Evolutionary conservation across 2,888 invertebrate genomes (phyloP).

Genomic region (Cetonia aurata): DNA sequence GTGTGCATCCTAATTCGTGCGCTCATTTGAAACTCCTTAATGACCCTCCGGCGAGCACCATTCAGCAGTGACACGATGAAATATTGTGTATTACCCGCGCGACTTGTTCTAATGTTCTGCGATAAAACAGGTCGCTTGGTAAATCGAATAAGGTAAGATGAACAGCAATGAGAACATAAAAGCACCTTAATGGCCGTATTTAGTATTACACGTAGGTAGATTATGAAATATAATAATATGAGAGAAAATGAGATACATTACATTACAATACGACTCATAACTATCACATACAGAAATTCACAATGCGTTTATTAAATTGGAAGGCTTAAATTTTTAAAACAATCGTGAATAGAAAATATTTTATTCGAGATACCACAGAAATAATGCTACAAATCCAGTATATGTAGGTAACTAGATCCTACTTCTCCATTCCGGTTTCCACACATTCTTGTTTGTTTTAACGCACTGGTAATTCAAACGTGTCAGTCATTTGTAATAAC

Average conservation of each 20-base stretch:
- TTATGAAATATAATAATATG: no score
- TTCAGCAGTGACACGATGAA: slow-evolving; percentile 44
- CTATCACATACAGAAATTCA: no score
- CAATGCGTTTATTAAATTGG: no score
- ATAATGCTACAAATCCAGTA: no score
- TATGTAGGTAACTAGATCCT: background rate
- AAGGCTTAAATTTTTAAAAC: no score
- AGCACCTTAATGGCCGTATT: slow-evolving; percentile 22
- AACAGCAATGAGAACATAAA: slow-evolving; percentile 16
- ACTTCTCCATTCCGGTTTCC: background rate
- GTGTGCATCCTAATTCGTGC: slow-evolving; percentile 52
- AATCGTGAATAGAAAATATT: no score
- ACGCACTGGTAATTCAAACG: background rate
- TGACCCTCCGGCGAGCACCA: slow-evolving; percentile 21
- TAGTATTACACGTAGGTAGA: background rate
- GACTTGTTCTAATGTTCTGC: slow-evolving; percentile 39
- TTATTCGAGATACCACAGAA: no score
- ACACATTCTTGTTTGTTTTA: slow-evolving; percentile 34
- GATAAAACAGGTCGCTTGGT: slow-evolving; percentile 42
- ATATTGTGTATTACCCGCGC: slow-evolving; percentile 41
- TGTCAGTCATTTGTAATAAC: slow-evolving; percentile 37
- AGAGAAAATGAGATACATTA: no score
- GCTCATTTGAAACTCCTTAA: slow-evolving; percentile 48
- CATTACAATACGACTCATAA: no score
- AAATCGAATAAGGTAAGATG: slow-evolving; percentile 31